Conservation (phyloP, 1,140 invertebrate genomes). For the Chlorops oryzae region DNA sequence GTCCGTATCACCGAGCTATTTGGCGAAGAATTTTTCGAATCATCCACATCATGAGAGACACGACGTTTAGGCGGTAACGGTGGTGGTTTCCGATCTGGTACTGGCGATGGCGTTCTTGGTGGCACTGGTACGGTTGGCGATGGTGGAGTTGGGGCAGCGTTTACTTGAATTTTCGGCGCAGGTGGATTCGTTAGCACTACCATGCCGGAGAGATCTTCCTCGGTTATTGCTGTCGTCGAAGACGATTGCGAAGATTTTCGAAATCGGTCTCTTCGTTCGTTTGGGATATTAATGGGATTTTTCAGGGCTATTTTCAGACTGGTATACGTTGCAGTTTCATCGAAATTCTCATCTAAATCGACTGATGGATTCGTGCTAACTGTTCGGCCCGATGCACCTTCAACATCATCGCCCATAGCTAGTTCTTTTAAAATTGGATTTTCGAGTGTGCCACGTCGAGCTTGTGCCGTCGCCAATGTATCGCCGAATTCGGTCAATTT, state of each 20-base stretch:
- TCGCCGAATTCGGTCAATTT: slow-evolving; percentile 65
- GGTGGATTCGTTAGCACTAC: slow-evolving; percentile 43
- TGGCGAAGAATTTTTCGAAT: slow-evolving; percentile 16
- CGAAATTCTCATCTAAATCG: slow-evolving; percentile 58
- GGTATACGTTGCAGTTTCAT: slow-evolving; percentile 70
- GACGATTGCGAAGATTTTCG: background rate
- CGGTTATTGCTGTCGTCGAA: slow-evolving; percentile 19
- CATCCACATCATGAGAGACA: slow-evolving; percentile 31
- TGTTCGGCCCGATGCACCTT: slow-evolving; percentile 14
- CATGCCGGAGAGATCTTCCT: slow-evolving; percentile 30
- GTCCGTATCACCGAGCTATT: slow-evolving; percentile 27
- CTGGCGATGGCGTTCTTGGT: slow-evolving; percentile 35
- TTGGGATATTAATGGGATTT: slow-evolving; percentile 58
- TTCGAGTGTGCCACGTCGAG: slow-evolving; percentile 48
- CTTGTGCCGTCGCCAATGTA: slow-evolving; percentile 54
- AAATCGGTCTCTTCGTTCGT: background rate
- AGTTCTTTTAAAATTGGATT: slow-evolving; percentile 40
- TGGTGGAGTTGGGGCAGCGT: slow-evolving; percentile 33
- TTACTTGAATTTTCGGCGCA: slow-evolving; percentile 47
- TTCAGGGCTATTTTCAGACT: slow-evolving; percentile 80
- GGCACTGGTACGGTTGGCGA: slow-evolving; percentile 32
- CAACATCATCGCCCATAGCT: slow-evolving; percentile 16
- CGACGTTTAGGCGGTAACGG: slow-evolving; percentile 37
- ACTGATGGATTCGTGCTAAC: slow-evolving; percentile 44
- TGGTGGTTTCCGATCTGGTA: slow-evolving; percentile 28